Evolutionary conservation across 2,113 vertebrate genomes (phyloP).

Genomic region (Raphicerus campestris): DNA sequence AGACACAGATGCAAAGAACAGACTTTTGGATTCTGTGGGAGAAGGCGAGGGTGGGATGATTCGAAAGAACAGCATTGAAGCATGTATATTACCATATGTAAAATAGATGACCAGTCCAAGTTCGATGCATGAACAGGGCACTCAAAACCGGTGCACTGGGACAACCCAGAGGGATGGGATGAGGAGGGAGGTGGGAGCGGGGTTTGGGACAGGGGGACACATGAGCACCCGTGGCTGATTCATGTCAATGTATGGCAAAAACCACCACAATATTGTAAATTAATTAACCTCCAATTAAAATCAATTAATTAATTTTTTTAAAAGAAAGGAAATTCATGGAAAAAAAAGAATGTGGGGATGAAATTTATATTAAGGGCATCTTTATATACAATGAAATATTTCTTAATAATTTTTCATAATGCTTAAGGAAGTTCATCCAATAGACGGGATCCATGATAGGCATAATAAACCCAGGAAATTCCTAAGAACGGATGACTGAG

Average conservation of each 20-base stretch:
- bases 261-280: neutral
- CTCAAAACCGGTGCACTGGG: neutral
- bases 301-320: neutral
- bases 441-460: neutral
- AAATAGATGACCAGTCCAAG: neutral
- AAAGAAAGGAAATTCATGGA: neutral
- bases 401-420: neutral
- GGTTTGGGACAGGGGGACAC: neutral
- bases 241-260: neutral
- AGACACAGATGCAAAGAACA: neutral
- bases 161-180: neutral
- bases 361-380: neutral
- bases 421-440: neutral
- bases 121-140: neutral
- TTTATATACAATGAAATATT: neutral
- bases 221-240: neutral
- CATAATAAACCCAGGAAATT: neutral
- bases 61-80: neutral
- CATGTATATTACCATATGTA: neutral
- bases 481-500: neutral
- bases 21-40: neutral
- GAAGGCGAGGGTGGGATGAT: neutral
- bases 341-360: neutral
- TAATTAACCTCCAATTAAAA: neutral
- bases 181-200: neutral